Percentiles rank a stretch among this genome's conserved stretches.
Conservation (phyloP, 2,888 invertebrate genomes). For the Andrena chrysosceles region DNA sequence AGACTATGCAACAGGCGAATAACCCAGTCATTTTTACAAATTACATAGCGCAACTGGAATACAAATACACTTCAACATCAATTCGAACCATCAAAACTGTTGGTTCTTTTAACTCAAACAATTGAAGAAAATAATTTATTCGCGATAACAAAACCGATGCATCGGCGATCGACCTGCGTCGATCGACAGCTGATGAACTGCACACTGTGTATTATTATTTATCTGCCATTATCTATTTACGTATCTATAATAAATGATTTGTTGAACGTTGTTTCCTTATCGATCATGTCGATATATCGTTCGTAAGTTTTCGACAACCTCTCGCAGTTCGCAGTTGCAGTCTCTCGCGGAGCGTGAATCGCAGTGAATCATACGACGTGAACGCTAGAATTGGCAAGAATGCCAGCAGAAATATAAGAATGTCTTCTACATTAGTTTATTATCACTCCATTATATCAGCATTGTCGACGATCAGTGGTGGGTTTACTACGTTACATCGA, state of each 20-base stretch:
- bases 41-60: slow-evolving; percentile 29
- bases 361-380: no score
- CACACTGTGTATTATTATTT: background rate
- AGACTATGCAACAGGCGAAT: slow-evolving; percentile 80
- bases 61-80: background rate
- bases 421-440: no score
- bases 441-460: no score
- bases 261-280: background rate
- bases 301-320: slow-evolving; percentile 7
- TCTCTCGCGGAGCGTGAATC: no score
- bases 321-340: background rate
- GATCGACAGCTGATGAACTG: slow-evolving; percentile 11
- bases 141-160: background rate
- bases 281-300: slow-evolving; percentile 35
- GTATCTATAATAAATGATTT: no score
- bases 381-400: no score
- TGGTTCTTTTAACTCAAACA: background rate
- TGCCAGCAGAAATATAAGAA: no score
- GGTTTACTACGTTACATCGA: no score
- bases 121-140: background rate
- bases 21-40: slow-evolving; percentile 83
- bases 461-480: no score
- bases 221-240: no score
- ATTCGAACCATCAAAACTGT: background rate
- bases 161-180: background rate